These are phyloP conservation scores for Danio rerio DNA, from an alignment of 2,113 vertebrate species.

Conservation along the genomic window DNA sequence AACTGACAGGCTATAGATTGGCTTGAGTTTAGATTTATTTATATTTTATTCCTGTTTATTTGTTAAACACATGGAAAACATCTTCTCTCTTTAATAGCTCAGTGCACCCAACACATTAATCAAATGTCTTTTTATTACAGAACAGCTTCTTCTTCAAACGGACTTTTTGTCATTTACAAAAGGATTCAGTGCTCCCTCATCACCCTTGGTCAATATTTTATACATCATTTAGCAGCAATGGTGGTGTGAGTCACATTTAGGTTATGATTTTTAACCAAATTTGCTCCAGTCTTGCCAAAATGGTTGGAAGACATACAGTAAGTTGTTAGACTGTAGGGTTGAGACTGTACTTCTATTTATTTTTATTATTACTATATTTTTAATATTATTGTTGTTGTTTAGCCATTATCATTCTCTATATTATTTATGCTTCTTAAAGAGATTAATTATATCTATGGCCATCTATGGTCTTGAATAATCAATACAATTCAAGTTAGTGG, in stretches of 20 bases:
- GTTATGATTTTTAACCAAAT: not conserved
- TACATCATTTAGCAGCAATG: not conserved
- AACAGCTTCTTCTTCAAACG: not conserved
- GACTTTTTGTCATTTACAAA: slow-evolving; percentile 14
- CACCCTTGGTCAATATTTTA: not conserved
- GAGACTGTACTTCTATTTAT: too few relatives aligned
- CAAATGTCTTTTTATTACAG: slow-evolving; percentile 5
- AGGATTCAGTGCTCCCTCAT: not conserved
- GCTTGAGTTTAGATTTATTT: not conserved
- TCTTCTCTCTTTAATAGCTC: not conserved
- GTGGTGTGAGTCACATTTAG: not conserved
- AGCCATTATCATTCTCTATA: too few relatives aligned
- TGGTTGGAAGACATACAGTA: not conserved
- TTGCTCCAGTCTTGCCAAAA: not conserved
- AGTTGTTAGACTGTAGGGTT: not conserved
- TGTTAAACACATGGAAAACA: not conserved
- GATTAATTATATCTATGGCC: too few relatives aligned
- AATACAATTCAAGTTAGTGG: too few relatives aligned
- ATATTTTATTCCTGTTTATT: not conserved
- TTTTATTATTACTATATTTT: too few relatives aligned
- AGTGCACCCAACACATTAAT: not conserved
- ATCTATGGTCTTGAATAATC: too few relatives aligned
- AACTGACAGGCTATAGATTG: not conserved
- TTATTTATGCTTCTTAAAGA: too few relatives aligned
- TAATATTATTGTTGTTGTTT: too few relatives aligned